Evolutionary conservation across 2,113 vertebrate species (phyloP), one percentile per base, ranked within the genome.

Genomic region (Limnothrissa miodon): DNA sequence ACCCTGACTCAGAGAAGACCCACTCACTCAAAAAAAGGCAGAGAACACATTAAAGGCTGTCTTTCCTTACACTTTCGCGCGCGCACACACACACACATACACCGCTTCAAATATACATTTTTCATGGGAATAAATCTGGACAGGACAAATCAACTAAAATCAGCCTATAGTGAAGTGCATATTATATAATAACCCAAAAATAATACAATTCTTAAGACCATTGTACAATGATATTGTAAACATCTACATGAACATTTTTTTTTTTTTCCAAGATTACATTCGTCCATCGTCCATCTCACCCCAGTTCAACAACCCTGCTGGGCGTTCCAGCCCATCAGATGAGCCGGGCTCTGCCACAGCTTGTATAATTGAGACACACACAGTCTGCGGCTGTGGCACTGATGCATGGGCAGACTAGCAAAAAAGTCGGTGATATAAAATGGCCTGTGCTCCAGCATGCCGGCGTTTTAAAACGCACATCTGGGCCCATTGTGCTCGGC

Each of bases 401-500:
- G 66, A 74, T 74, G 66, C 66, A 33, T 74, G 25, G 66, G 0
- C 25, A 33, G 11, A 33, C 29, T 13, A 13, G 25, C 9, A 74
- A 74, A 74, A 74, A 33, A 74, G 66, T 74, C 66, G 29, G 66
- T 15, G 25, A 15, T 74, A 36, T 74, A 74, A 33, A 74, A 36
- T 36, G 33, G 33, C 66, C 66, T 17, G 66, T 5, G 25, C 15
- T 36, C 10, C 66, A 5, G 66, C 11, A 39, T 74, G 66, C 29
- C 29, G 36, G 62, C 62, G 13, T 33, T 29, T 70, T 56, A 10
- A 70, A 36, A 36, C 25, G 90, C 81, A 89, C 87, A 90, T 90
- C 88, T 91, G 85, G 89, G 87, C 90, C 91, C 86, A 86, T 89
- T 87, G 88, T 89, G 88, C 89, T 87, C 91, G 83, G 87, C 83